phyloP scores from a whole-genome alignment of 2,113 vertebrate species.

The Delphinus delphis region DNA sequence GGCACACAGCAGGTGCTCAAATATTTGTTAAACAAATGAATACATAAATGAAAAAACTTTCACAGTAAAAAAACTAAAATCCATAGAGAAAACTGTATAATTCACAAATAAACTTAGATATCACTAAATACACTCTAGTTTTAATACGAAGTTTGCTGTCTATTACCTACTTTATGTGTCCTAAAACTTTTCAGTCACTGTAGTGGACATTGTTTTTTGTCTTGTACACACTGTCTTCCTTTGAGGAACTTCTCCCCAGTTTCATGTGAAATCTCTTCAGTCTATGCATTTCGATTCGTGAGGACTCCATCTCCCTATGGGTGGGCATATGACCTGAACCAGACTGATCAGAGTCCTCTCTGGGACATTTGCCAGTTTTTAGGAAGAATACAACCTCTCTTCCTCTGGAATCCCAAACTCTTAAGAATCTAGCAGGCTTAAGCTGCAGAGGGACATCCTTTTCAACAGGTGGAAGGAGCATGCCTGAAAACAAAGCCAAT shows the following conservation, averaged over 20 bases:
- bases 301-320: neutral
- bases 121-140: neutral
- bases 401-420: neutral
- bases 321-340: neutral
- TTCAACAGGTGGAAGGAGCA: neutral
- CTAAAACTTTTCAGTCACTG: neutral
- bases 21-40: neutral
- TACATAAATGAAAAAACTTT: neutral
- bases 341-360: neutral
- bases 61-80: constrained; percentile 30
- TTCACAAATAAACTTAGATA: neutral
- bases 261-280: neutral
- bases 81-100: neutral
- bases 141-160: neutral
- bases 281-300: neutral
- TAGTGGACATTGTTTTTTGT: neutral
- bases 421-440: neutral
- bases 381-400: neutral
- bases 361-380: neutral
- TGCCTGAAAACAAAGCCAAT: neutral
- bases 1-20: neutral
- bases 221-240: neutral
- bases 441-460: neutral
- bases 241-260: neutral
- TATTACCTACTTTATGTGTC: neutral